Conservation (phyloP, 2,113 vertebrate species). For the Azemiops feae region DNA sequence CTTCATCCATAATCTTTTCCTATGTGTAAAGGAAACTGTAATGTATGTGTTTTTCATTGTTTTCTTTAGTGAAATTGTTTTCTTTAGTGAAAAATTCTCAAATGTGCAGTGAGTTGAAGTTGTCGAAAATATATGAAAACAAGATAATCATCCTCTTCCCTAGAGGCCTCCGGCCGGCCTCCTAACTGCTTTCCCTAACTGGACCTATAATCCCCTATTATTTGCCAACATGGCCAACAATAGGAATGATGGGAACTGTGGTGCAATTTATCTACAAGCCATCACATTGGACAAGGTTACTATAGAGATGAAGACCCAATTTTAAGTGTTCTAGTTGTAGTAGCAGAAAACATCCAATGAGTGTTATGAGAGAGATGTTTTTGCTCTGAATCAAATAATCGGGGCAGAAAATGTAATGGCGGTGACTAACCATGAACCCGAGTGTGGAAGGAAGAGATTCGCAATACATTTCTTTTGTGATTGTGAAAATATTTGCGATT, state of each 20-base stretch:
- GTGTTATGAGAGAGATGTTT: neutral
- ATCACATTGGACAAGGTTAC: neutral
- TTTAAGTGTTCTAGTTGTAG: neutral
- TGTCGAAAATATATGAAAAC: neutral
- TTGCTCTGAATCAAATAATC: neutral
- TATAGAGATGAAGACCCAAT: neutral
- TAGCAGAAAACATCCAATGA: too few species aligned
- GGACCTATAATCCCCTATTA: neutral
- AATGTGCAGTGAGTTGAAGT: neutral
- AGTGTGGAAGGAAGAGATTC: neutral
- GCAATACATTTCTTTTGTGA: neutral
- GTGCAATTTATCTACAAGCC: neutral
- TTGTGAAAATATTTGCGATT: neutral
- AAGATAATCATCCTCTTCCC: neutral
- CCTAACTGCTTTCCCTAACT: neutral
- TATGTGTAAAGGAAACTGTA: neutral
- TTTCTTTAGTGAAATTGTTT: neutral
- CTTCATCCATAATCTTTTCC: neutral
- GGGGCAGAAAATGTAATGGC: neutral
- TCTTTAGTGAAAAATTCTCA: neutral
- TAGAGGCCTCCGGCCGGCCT: neutral
- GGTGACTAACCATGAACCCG: neutral
- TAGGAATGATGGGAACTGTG: neutral
- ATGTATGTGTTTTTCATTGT: neutral
- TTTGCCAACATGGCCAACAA: neutral